phyloP scores from a whole-genome alignment of 1,140 invertebrate genomes.

The Pseudomyrmex gracilis region DNA sequence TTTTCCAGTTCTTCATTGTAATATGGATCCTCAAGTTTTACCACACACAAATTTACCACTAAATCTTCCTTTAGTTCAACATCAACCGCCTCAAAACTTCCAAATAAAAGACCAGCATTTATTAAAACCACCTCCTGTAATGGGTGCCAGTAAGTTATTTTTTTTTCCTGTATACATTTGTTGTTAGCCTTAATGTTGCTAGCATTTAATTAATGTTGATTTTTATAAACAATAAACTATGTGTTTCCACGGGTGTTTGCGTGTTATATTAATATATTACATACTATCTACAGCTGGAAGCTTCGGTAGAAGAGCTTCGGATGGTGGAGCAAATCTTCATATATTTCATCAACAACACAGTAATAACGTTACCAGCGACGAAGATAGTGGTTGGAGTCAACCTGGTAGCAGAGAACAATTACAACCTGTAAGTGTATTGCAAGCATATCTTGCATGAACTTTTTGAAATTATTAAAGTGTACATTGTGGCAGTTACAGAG shows the following conservation, averaged over 20 bases:
- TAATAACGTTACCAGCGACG: conserved; percentile 80
- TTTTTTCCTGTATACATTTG: neutral
- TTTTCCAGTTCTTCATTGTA: conserved; percentile 80
- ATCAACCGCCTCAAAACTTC: conserved; percentile 93
- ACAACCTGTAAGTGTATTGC: conserved; percentile 81
- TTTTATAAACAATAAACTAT: no score
- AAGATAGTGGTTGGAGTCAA: conserved; percentile 87
- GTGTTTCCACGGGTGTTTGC: no score
- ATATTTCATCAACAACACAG: conserved; percentile 89
- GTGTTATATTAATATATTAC: neutral
- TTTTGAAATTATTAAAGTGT: no score
- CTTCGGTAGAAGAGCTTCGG: conserved; percentile 96
- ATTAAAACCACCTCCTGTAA: conserved; percentile 95
- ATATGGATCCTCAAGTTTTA: conserved; percentile 83
- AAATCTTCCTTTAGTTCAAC: conserved; percentile 91
- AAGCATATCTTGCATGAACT: neutral
- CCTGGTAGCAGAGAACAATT: conserved; percentile 88
- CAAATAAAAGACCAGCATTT: conserved; percentile 97
- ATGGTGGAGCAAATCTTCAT: conserved; percentile 97
- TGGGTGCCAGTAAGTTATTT: conserved; percentile 91
- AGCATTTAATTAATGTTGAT: neutral
- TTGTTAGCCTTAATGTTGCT: neutral
- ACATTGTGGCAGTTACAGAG: conserved; percentile 76
- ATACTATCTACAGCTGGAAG: conserved; percentile 87
- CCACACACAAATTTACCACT: conserved; percentile 90